phyloP scores from a whole-genome alignment of 2,888 invertebrate genomes.

The Myathropa florea region DNA sequence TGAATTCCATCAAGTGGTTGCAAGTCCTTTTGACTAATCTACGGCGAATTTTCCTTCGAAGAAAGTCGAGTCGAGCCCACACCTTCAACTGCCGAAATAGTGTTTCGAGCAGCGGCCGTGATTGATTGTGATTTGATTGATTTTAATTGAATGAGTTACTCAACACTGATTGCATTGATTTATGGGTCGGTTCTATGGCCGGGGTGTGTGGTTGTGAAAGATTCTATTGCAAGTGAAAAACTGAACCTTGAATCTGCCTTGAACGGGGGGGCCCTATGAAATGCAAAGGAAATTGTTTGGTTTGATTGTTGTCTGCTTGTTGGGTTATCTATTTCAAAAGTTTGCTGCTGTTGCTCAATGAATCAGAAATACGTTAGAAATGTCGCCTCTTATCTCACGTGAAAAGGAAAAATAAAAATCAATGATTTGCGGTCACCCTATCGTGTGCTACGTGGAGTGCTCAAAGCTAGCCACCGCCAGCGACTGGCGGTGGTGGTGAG shows the following conservation, averaged over 20 bases:
- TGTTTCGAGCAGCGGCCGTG: not conserved
- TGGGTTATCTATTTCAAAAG: slow-evolving; percentile 23
- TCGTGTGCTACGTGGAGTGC: not conserved
- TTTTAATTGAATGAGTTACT: slow-evolving; percentile 56
- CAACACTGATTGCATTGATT: slow-evolving; percentile 50
- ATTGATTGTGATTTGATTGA: slow-evolving; percentile 60
- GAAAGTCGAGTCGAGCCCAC: not conserved
- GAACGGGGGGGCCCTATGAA: slow-evolving; percentile 23
- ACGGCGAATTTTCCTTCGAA: not conserved
- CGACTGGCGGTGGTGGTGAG: slow-evolving; percentile 11
- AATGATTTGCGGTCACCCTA: not conserved
- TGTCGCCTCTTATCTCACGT: not conserved
- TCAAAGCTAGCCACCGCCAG: too few relatives aligned
- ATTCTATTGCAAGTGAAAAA: not conserved
- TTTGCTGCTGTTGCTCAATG: slow-evolving; percentile 37
- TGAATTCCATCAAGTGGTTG: slow-evolving; percentile 56
- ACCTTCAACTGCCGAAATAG: not conserved
- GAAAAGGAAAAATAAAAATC: not conserved
- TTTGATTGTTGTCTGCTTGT: not conserved
- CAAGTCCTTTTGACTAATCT: slow-evolving; percentile 16
- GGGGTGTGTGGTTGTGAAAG: not conserved
- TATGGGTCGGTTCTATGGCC: slow-evolving; percentile 40
- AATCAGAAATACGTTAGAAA: not conserved
- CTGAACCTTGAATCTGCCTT: too few relatives aligned
- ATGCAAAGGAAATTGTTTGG: not conserved